Conservation (phyloP, 2,797 vertebrate genomes). For the Dermochelys coriacea region DNA sequence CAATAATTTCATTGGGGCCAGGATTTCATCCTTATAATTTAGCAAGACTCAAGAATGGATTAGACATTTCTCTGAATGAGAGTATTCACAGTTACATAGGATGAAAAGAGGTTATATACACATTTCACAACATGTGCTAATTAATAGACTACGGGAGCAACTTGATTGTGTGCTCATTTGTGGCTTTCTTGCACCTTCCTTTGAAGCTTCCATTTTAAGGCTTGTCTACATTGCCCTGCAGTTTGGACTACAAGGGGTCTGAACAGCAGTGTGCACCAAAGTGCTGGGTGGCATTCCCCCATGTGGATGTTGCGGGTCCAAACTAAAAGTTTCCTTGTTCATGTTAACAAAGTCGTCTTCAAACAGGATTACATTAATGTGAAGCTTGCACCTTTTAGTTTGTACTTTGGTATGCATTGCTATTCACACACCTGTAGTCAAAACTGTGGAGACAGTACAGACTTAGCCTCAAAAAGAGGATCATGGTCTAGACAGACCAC, state of each 20-base stretch:
- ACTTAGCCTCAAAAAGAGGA: too few relatives aligned
- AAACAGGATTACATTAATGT: not conserved
- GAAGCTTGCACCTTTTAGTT: not conserved
- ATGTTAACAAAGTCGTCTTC: not conserved
- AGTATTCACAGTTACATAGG: not conserved
- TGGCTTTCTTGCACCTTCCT: not conserved
- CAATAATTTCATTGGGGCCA: too few relatives aligned
- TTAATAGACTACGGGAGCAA: not conserved
- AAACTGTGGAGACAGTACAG: not conserved
- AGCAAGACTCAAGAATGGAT: fast-evolving
- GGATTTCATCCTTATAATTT: not conserved
- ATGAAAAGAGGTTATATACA: not conserved
- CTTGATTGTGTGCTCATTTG: not conserved
- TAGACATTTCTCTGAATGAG: not conserved
- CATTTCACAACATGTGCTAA: not conserved
- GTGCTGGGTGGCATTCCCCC: not conserved
- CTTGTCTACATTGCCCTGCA: not conserved
- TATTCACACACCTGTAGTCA: not conserved
- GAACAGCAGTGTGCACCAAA: not conserved
- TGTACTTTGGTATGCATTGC: not conserved
- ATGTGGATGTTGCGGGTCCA: not conserved
- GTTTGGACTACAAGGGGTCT: too few relatives aligned
- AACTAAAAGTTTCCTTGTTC: not conserved
- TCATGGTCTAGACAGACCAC: not conserved
- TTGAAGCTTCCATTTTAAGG: not conserved